Evolutionary conservation across 1,140 invertebrate genomes (phyloP), one percentile per base, ranked within the genome.

Genomic region (Drosophila albomicans): DNA sequence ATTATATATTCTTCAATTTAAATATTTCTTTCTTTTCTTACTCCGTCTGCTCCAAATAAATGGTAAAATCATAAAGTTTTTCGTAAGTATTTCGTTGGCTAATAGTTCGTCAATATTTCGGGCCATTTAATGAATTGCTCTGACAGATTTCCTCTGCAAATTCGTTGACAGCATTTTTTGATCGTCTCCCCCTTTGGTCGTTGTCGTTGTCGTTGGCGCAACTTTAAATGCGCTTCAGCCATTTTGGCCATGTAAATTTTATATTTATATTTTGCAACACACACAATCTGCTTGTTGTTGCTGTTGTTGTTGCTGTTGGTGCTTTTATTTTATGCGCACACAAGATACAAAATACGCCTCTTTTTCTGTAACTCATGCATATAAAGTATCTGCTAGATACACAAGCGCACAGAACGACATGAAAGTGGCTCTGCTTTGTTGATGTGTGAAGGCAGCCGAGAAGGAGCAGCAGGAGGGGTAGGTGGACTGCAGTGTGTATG

Each of bases 331-430:
- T 59, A 74, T 78, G 65, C 54, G 72, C 63, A 64, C 65, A 69
- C 57, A 75, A 67, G 59, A 74, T 61, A 79, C 74, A 76, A 76
- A 79, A 68, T 76, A 79, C 77, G 77, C 77, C 77, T 76, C 74
- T 68, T 79, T 79, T 79, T 76, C 67, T 72, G 68, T 79, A 79
- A 76, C 77, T 79, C 77, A 79, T 79, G 77, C 77, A 79, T 79
- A 79, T 79, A 79, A 79, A 79, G 77, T 76, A 79, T 76, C 68
- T 79, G 74, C 65, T 78, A 78, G 75, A 80, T 78, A 78, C 64
- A 80, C 61, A 78, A 77, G 71, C 74, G 54, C 35, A 61, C 56
- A 75, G 59, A 64, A 45, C 52, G 48, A 65, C 58, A 76, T 72
- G 54, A 77, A 77, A 73, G 61, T 61, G 56, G 41, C 61, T 66